Percentiles rank a stretch among this genome's conserved stretches.
Conservation (phyloP, 2,797 vertebrate genomes). For the Apodemus agrarius region DNA sequence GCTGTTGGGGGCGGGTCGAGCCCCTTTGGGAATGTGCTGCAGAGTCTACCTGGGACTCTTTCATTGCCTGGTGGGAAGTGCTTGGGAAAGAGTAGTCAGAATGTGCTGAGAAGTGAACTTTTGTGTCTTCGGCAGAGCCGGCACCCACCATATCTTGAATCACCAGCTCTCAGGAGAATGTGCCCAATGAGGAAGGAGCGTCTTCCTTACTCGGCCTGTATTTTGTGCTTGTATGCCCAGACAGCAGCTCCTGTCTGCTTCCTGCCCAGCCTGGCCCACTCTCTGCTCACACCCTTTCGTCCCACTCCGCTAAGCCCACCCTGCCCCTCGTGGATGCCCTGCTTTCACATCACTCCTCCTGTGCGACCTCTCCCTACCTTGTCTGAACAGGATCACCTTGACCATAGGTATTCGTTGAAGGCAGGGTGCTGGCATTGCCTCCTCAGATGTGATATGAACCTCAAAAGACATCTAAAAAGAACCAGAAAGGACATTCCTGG, state of each 20-base stretch:
- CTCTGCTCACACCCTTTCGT: background rate
- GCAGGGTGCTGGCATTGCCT: background rate
- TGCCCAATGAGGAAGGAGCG: background rate
- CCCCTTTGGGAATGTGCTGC: background rate
- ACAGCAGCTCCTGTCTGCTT: background rate
- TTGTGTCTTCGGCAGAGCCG: background rate
- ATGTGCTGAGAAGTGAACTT: background rate
- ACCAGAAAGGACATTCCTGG: background rate
- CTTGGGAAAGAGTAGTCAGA: background rate
- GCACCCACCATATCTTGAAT: background rate
- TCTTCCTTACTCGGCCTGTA: background rate
- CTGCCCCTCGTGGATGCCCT: background rate
- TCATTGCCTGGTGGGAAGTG: background rate
- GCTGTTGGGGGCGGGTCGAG: background rate
- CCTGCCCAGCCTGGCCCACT: accelerated
- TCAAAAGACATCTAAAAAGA: slow-evolving; percentile 29
- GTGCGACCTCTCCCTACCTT: background rate
- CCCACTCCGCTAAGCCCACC: background rate
- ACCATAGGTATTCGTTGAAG: background rate
- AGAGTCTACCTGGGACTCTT: background rate
- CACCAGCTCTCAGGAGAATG: background rate
- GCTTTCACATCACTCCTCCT: background rate
- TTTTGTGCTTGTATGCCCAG: background rate
- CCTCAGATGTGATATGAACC: background rate
- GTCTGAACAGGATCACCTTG: background rate